Conservation (phyloP, 1,140 invertebrate genomes). For the Drosophila bifasciata region DNA sequence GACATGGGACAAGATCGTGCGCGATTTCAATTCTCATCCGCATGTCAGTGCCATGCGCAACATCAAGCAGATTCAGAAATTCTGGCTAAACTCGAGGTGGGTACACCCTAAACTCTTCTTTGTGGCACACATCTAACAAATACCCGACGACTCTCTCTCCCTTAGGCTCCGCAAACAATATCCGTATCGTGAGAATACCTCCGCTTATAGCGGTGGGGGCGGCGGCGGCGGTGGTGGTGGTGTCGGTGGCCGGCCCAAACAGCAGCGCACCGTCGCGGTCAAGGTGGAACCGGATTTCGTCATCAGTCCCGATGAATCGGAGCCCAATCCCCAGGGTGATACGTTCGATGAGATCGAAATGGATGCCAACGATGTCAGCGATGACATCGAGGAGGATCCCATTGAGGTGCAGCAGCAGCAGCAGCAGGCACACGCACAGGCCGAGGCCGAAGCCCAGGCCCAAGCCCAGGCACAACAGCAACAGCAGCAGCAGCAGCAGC, state of each 20-base stretch:
- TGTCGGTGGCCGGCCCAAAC: slow-evolving; percentile 31
- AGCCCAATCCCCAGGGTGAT: slow-evolving; percentile 72
- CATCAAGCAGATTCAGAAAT: slow-evolving; percentile 83
- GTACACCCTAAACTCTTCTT: neutral
- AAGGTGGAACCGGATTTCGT: slow-evolving; percentile 79
- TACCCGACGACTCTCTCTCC: no score
- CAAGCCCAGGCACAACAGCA: slow-evolving; percentile 46
- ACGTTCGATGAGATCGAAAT: slow-evolving; percentile 80
- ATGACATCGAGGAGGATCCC: slow-evolving; percentile 71
- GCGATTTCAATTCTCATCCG: slow-evolving; percentile 77
- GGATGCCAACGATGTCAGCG: slow-evolving; percentile 69
- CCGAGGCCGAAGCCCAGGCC: slow-evolving; percentile 53
- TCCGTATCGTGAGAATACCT: slow-evolving; percentile 65
- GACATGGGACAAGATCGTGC: slow-evolving; percentile 81
- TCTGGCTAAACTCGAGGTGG: slow-evolving; percentile 83
- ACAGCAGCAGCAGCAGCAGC: slow-evolving; percentile 47
- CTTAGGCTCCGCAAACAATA: slow-evolving; percentile 80
- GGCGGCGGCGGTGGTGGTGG: slow-evolving; percentile 18
- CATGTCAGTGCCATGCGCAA: slow-evolving; percentile 74
- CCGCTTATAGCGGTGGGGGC: slow-evolving; percentile 32
- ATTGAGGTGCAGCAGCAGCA: slow-evolving; percentile 69
- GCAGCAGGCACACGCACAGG: slow-evolving; percentile 48
- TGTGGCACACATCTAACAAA: neutral
- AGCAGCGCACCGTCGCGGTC: slow-evolving; percentile 64
- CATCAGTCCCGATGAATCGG: slow-evolving; percentile 70